Conservation (phyloP, 2,113 vertebrate genomes). For the Protomyctophum bolini region DNA sequence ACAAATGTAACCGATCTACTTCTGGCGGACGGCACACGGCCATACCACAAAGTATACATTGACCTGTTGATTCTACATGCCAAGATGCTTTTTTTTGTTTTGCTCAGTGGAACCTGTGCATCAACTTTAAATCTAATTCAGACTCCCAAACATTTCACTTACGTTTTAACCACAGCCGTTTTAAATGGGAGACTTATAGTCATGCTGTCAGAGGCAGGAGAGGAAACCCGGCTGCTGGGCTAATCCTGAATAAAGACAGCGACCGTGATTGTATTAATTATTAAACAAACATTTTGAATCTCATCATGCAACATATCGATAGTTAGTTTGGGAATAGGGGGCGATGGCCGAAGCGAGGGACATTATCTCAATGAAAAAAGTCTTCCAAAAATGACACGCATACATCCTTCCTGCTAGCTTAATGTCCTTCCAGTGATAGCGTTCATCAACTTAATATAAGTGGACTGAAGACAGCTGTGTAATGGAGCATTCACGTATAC, state of each 20-base stretch:
- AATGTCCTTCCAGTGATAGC: slow-evolving; percentile 4
- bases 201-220: neutral
- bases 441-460: slow-evolving; percentile 10
- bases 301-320: slow-evolving; percentile 29
- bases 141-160: neutral
- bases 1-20: too few species aligned
- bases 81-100: slow-evolving; percentile 4
- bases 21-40: too few species aligned
- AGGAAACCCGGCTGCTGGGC: neutral
- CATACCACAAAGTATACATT: too few species aligned
- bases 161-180: slow-evolving; percentile 2
- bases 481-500: slow-evolving; percentile 19
- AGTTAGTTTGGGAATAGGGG: slow-evolving; percentile 4
- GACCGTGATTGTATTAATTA: neutral
- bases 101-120: slow-evolving; percentile 1
- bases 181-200: slow-evolving; percentile 2
- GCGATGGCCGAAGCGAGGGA: neutral
- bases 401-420: slow-evolving; percentile 3
- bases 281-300: neutral
- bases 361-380: slow-evolving; percentile 18
- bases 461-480: neutral
- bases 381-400: neutral
- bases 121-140: slow-evolving; percentile 5
- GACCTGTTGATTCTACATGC: slow-evolving; percentile 2
- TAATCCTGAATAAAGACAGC: slow-evolving; percentile 26